These are phyloP conservation scores for Trachelus iudaicus DNA, from an alignment of 2,888 invertebrate species.

Conservation along the genomic window DNA sequence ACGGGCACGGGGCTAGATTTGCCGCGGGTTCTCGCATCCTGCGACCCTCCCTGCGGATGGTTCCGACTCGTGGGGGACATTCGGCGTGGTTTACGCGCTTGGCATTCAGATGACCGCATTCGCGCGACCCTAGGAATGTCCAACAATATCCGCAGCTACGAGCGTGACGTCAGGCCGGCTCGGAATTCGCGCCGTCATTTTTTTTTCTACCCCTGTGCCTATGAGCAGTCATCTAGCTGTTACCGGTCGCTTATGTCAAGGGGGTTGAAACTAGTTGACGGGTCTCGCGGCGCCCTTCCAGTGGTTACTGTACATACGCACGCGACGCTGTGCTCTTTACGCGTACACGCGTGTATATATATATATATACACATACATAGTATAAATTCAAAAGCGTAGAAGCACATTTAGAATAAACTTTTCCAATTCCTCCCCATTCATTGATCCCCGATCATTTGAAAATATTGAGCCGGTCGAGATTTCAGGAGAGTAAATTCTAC, in stretches of 20 bases:
- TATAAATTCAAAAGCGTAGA: not conserved
- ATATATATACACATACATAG: constrained; percentile 7
- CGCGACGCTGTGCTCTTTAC: not conserved
- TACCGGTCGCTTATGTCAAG: not conserved
- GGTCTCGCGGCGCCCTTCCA: not conserved
- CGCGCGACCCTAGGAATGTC: constrained; percentile 61
- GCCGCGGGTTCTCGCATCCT: constrained; percentile 34
- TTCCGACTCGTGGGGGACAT: constrained; percentile 51
- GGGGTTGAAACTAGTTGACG: not conserved
- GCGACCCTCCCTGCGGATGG: constrained; percentile 29
- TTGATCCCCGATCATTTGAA: not conserved
- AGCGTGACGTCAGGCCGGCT: constrained; percentile 38
- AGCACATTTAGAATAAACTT: not conserved
- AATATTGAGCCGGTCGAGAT: not conserved
- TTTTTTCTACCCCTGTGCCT: not conserved
- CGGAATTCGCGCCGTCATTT: constrained; percentile 38
- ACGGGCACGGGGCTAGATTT: constrained; percentile 46
- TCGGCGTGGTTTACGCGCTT: constrained; percentile 63
- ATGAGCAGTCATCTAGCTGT: not conserved
- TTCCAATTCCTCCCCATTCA: not conserved
- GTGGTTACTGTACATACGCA: not conserved
- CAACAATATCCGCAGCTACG: constrained; percentile 57
- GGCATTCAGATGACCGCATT: constrained; percentile 64
- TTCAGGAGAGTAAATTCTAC: not conserved
- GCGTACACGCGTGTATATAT: not conserved